Conservation (phyloP, 2,797 vertebrate species). For the Anguilla pacifica region DNA sequence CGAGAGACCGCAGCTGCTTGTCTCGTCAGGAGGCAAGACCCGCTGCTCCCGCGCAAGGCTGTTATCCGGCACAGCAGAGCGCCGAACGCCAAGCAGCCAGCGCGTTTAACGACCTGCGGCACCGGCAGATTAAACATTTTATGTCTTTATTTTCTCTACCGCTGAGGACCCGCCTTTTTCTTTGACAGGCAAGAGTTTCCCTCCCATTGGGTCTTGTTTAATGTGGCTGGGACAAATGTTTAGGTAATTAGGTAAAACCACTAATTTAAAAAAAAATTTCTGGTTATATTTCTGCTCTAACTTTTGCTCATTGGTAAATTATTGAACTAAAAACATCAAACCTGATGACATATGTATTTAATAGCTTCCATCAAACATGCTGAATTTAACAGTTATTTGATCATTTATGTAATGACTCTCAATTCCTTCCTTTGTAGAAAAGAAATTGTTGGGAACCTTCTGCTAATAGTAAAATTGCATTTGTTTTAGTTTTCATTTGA, state of each 20-base stretch:
- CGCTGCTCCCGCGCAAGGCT: conserved; percentile 21
- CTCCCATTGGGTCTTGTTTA: neutral
- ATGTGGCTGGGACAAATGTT: conserved; percentile 4
- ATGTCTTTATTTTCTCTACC: conserved; percentile 40
- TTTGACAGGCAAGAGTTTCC: neutral
- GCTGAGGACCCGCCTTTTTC: conserved; percentile 18
- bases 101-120: conserved; percentile 30
- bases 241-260: neutral
- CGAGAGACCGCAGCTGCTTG: conserved; percentile 20
- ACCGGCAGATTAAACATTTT: conserved; percentile 27
- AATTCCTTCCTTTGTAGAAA: conserved; percentile 29
- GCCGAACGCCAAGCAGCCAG: conserved; percentile 12
- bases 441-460: neutral
- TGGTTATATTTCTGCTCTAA: neutral
- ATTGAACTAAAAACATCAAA: neutral
- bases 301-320: neutral
- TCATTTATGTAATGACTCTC: conserved; percentile 23
- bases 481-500: conserved; percentile 17
- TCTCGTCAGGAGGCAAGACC: neutral
- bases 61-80: conserved; percentile 28
- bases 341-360: neutral
- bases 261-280: neutral
- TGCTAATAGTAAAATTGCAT: neutral
- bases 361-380: neutral
- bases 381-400: neutral